Evolutionary conservation across 2,797 vertebrate species (phyloP).

Genomic region (Macropodus opercularis): DNA sequence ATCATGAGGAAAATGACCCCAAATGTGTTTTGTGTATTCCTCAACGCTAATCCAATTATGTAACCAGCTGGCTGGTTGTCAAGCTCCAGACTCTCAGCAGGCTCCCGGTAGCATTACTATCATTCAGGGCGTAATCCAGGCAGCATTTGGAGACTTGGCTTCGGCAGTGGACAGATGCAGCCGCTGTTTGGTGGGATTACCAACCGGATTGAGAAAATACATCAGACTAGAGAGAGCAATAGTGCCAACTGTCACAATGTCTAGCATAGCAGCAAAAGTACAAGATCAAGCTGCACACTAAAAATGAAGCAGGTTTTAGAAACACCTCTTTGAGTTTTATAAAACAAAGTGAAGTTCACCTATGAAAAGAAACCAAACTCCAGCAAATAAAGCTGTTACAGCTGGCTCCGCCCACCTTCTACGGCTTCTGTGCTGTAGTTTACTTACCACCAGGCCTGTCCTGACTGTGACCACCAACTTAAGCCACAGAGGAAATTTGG

Average conservation of each 20-base stretch:
- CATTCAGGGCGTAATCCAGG: slow-evolving; percentile 71
- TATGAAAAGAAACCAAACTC: too few relatives aligned
- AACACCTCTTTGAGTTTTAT: slow-evolving; percentile 6
- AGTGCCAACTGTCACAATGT: slow-evolving; percentile 42
- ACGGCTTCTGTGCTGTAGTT: neutral
- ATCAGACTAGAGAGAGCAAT: slow-evolving; percentile 47
- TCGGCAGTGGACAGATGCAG: slow-evolving; percentile 67
- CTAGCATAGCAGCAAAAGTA: slow-evolving; percentile 33
- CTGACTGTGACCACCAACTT: slow-evolving; percentile 95
- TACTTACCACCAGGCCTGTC: slow-evolving; percentile 95
- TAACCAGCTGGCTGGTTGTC: slow-evolving; percentile 66
- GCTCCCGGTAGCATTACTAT: slow-evolving; percentile 59
- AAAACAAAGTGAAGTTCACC: slow-evolving; percentile 10
- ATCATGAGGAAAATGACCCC: slow-evolving; percentile 45
- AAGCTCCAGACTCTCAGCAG: slow-evolving; percentile 60
- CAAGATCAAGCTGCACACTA: slow-evolving; percentile 8
- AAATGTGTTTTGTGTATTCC: slow-evolving; percentile 53
- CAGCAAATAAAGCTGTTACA: neutral
- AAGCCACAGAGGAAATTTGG: slow-evolving; percentile 92
- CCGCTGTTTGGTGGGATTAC: slow-evolving; percentile 74
- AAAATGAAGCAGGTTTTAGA: slow-evolving; percentile 3
- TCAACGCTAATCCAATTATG: slow-evolving; percentile 69
- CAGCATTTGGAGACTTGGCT: slow-evolving; percentile 71
- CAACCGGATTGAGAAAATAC: slow-evolving; percentile 71
- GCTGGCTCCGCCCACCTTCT: neutral